These are phyloP conservation scores for Tromatobia lineatoria DNA, from an alignment of 2,888 invertebrate species.

Conservation along the genomic window DNA sequence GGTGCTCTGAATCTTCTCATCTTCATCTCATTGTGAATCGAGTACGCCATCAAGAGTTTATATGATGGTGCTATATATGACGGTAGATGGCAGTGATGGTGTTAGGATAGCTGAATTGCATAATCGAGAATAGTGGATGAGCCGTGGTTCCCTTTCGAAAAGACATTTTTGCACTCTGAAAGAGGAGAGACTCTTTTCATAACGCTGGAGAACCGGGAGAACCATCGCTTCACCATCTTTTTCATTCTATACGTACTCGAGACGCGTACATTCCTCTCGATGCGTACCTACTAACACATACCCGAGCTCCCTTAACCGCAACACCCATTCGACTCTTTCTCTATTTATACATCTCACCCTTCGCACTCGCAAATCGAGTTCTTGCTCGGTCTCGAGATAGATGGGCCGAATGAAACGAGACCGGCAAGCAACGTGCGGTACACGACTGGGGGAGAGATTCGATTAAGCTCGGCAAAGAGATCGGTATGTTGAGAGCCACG, in stretches of 20 bases:
- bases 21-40: conserved; percentile 60
- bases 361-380: conserved; percentile 57
- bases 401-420: conserved; percentile 26
- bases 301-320: background rate
- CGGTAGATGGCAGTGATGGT: background rate
- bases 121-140: conserved; percentile 52
- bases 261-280: conserved; percentile 18
- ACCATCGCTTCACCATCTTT: conserved; percentile 25
- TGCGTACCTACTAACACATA: conserved; percentile 11
- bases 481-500: background rate
- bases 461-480: conserved; percentile 48
- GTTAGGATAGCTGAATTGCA: conserved; percentile 57
- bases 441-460: conserved; percentile 52
- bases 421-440: background rate
- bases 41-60: conserved; percentile 50
- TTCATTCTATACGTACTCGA: conserved; percentile 11
- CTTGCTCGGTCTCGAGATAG: conserved; percentile 36
- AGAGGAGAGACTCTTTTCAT: conserved; percentile 22
- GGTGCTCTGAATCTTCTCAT: conserved; percentile 53
- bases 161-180: conserved; percentile 38
- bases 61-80: conserved; percentile 23
- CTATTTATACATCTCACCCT: conserved; percentile 56
- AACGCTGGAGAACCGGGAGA: background rate
- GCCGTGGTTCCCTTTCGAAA: conserved; percentile 12
- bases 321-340: conserved; percentile 42